A percentile compares a stretch with the other conserved stretches of the same genome.
phyloP scores from a whole-genome alignment of 1,140 invertebrate genomes.

The Bombus waltoni region DNA sequence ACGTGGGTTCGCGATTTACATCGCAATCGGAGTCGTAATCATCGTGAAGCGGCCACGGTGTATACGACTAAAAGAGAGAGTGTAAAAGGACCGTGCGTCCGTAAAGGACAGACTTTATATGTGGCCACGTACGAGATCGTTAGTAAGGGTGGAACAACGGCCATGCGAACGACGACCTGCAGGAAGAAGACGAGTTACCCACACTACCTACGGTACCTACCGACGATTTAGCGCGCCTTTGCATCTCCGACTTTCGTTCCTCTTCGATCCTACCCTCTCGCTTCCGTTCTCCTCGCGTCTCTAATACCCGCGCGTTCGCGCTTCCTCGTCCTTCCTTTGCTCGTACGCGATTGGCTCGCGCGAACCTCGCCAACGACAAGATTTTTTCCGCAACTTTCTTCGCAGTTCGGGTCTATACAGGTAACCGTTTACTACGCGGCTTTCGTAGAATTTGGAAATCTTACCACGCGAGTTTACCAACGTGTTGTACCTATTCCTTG shows the following conservation, averaged over 20 bases:
- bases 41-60: slow-evolving; percentile 67
- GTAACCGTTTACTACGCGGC: neutral
- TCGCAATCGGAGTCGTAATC: slow-evolving; percentile 79
- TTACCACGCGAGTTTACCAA: no score
- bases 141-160: slow-evolving; percentile 72
- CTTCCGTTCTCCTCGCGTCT: slow-evolving; percentile 37
- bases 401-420: rapidly evolving
- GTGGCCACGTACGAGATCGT: slow-evolving; percentile 75
- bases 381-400: neutral
- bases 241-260: slow-evolving; percentile 55
- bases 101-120: slow-evolving; percentile 31
- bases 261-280: slow-evolving; percentile 53
- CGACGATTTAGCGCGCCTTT: slow-evolving; percentile 68
- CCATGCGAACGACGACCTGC: slow-evolving; percentile 56
- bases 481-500: no score
- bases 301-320: slow-evolving; percentile 42
- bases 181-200: slow-evolving; percentile 55
- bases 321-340: slow-evolving; percentile 31
- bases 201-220: slow-evolving; percentile 26
- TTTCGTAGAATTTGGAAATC: no score
- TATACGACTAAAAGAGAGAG: slow-evolving; percentile 33
- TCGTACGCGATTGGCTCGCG: slow-evolving; percentile 1
- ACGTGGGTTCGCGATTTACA: slow-evolving; percentile 78
- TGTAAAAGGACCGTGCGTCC: neutral
- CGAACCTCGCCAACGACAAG: neutral